Percentiles rank a stretch among this genome's conserved stretches.
These are phyloP conservation scores for Porites evermanni DNA, from an alignment of 92 coral and sea anemone species.

Conservation along the genomic window DNA sequence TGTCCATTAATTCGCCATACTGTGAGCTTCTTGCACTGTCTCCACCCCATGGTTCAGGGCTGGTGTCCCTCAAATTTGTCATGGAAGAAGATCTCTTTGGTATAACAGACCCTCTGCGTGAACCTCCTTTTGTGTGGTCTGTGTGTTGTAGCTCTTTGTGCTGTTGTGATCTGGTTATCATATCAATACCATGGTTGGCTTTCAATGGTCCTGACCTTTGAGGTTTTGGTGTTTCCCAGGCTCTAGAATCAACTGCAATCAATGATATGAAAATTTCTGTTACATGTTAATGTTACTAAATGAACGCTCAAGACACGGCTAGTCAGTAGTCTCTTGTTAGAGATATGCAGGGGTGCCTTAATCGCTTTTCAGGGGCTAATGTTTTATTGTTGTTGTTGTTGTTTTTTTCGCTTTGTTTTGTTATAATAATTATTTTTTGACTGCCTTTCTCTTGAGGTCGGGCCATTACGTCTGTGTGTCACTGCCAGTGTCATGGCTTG, in stretches of 20 bases:
- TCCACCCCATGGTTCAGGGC: conserved; percentile 50
- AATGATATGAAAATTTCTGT: background rate
- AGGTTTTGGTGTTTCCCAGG: conserved; percentile 41
- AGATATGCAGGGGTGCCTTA: no score
- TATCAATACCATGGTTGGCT: conserved; percentile 73
- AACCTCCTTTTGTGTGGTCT: conserved; percentile 21
- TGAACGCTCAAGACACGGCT: no score
- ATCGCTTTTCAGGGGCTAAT: no score
- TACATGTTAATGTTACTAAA: no score
- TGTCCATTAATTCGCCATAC: conserved; percentile 72
- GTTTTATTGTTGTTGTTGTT: no score
- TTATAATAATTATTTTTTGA: no score
- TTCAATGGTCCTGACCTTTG: conserved; percentile 73
- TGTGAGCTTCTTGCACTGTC: conserved; percentile 54
- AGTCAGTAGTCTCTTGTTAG: no score
- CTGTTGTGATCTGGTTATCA: conserved; percentile 79
- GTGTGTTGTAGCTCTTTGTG: conserved; percentile 48
- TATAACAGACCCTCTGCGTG: conserved; percentile 42
- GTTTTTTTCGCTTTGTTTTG: no score
- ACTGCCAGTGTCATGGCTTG: no score
- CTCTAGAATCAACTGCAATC: conserved; percentile 13
- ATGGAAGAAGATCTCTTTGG: conserved; percentile 79
- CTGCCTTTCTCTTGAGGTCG: no score
- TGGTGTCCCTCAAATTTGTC: conserved; percentile 67
- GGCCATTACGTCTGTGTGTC: no score